A percentile compares a stretch with the other conserved stretches of the same genome.
These are phyloP conservation scores for Burhinus oedicnemus DNA, from an alignment of 2,113 vertebrate species.

Conservation along the genomic window DNA sequence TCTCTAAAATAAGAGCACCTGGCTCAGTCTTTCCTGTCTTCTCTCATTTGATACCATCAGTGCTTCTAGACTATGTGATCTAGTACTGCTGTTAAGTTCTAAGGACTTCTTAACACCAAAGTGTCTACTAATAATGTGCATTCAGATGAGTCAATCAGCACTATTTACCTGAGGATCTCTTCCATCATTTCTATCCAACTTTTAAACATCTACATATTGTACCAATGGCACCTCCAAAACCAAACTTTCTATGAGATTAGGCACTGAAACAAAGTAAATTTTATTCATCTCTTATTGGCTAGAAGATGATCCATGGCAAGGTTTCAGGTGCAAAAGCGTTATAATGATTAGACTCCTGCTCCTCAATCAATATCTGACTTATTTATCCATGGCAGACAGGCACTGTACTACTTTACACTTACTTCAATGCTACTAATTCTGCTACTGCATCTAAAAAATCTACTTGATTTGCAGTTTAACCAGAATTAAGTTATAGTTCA, in stretches of 20 bases:
- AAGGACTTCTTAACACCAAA: neutral
- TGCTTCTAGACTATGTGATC: neutral
- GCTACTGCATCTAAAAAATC: neutral
- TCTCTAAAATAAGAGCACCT: neutral
- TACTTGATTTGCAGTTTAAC: neutral
- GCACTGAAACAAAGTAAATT: neutral
- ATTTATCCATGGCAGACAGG: neutral
- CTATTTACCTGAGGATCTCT: neutral
- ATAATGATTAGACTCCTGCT: neutral
- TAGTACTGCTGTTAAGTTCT: neutral
- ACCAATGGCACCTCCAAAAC: neutral
- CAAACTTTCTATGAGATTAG: neutral
- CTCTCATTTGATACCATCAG: neutral
- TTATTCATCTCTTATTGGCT: neutral
- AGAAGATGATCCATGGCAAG: neutral
- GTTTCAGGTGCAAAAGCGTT: neutral
- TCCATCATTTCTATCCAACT: neutral
- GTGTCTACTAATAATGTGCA: too few relatives aligned
- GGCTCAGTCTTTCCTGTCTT: neutral
- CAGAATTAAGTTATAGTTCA: neutral
- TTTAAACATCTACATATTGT: neutral
- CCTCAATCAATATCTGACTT: neutral
- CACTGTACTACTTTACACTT: neutral
- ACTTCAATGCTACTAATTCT: neutral
- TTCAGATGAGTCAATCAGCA: neutral